Evolutionary conservation across 2,113 vertebrate genomes (phyloP).

Genomic region (Alosa alosa): DNA sequence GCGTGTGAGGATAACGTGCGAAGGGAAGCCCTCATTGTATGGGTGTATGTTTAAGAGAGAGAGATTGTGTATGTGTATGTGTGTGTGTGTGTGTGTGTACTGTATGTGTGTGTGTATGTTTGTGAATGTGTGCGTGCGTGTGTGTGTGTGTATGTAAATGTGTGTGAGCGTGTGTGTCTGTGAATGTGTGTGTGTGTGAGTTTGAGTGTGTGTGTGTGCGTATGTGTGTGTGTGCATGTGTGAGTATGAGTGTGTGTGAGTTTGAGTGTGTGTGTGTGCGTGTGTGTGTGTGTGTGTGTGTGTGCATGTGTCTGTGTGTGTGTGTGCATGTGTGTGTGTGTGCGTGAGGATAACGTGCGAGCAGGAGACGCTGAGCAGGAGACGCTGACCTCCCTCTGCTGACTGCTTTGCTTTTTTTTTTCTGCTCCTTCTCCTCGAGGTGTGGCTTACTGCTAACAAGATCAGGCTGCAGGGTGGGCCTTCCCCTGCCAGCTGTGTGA

Average conservation of each 20-base stretch:
- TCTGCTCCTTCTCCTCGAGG: slow-evolving; percentile 57
- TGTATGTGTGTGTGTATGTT: neutral
- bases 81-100: neutral
- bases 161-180: no score
- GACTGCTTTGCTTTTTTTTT: slow-evolving; percentile 48
- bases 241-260: no score
- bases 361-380: slow-evolving; percentile 42
- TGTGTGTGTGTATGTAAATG: neutral
- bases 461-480: slow-evolving; percentile 69
- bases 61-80: neutral
- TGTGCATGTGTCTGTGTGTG: neutral
- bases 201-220: no score
- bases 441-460: slow-evolving; percentile 69
- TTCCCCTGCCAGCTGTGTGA: slow-evolving; percentile 57
- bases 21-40: no score
- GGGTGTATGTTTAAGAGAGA: neutral
- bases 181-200: no score
- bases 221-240: no score
- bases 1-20: no score
- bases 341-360: slow-evolving; percentile 46
- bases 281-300: no score
- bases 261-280: no score
- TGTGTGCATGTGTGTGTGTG: no score
- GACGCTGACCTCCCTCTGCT: slow-evolving; percentile 41
- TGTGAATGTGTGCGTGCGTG: neutral